Percentiles rank a stretch among this genome's conserved stretches.
phyloP scores from a whole-genome alignment of 2,113 vertebrate species.

The Silurus asotus region DNA sequence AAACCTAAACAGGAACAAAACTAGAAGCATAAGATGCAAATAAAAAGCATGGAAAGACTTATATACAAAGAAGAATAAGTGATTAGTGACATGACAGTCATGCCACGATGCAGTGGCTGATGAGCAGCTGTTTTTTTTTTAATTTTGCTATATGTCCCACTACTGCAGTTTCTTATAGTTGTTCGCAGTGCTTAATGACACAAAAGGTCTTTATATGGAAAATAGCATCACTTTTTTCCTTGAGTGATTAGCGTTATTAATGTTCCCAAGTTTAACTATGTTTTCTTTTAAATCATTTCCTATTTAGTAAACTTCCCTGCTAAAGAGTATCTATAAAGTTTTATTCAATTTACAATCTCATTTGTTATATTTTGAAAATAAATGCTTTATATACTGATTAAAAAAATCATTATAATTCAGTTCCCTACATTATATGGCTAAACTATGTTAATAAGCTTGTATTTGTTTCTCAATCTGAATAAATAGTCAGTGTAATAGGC shows the following conservation, averaged over 20 bases:
- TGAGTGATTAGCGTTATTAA: slow-evolving; percentile 1
- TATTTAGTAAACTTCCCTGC: background rate
- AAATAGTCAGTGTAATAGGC: background rate
- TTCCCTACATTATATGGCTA: background rate
- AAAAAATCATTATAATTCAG: background rate
- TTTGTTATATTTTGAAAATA: too few relatives aligned
- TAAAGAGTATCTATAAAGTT: background rate
- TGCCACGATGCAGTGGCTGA: too few relatives aligned
- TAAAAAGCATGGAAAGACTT: too few relatives aligned
- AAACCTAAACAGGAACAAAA: too few relatives aligned
- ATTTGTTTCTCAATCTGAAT: background rate
- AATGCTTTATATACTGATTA: background rate
- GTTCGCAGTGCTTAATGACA: background rate
- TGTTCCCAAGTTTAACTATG: background rate
- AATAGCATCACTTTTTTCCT: background rate
- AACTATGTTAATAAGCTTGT: background rate
- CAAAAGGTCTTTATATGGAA: background rate
- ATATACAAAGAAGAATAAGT: too few relatives aligned
- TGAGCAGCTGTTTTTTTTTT: too few relatives aligned
- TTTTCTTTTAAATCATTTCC: background rate
- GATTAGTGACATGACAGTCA: too few relatives aligned
- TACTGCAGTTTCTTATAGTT: background rate
- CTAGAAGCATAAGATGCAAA: too few relatives aligned
- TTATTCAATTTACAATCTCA: too few relatives aligned
- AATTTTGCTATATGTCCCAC: background rate